Base-by-base conservation (phyloP, 2,888 invertebrate species). In the Camptogramma bilineatum region DNA sequence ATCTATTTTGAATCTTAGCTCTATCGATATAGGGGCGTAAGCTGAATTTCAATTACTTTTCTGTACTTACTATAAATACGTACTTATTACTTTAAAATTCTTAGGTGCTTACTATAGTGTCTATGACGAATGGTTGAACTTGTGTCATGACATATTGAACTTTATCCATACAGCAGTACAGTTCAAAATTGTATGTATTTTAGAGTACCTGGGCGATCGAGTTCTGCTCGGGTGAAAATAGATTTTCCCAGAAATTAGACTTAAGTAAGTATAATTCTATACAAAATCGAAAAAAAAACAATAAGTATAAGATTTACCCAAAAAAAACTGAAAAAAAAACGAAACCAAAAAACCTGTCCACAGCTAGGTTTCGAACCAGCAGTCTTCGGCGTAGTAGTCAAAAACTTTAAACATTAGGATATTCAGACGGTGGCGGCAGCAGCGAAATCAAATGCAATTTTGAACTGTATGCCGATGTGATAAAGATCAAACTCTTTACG, bases 1-100 rank as follows among this genome's bases (percentile, higher is more conserved):
- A 80, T 83, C 75, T 82, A 82, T 81, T 80, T 81, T 77, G 67
- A 81, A 83, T 80, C 78, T 80, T 73, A 75, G 62, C 39, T 57
- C 71, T 68, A 72, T 76, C 70, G 67, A 69, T 75, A 72, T 75
- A 75, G 74, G 71, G 69, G 63, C 70, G 59, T 63, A 47, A 67
- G 59, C 68, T 62, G 39, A 21, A 39, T 56, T 61, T 55, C 21
- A 56, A 46, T 34, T 50, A 28, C n/a, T 50, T 19, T 50, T 24
- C 42, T 31, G 54, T n/a, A 39, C 28, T 63, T 63, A 48, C 42
- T 48, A 57, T 18, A 39, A n/a, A n/a, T n/a, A n/a, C n/a, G n/a
- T n/a, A n/a, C n/a, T n/a, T n/a, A n/a, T 48, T 57, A 55, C 24
- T 39, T 39, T 39, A 13, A 13, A 39, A 4, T 10, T 50, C 24